These are phyloP conservation scores for Coptodon bakossiorum DNA, from an alignment of 2,113 vertebrate species.

Conservation along the genomic window DNA sequence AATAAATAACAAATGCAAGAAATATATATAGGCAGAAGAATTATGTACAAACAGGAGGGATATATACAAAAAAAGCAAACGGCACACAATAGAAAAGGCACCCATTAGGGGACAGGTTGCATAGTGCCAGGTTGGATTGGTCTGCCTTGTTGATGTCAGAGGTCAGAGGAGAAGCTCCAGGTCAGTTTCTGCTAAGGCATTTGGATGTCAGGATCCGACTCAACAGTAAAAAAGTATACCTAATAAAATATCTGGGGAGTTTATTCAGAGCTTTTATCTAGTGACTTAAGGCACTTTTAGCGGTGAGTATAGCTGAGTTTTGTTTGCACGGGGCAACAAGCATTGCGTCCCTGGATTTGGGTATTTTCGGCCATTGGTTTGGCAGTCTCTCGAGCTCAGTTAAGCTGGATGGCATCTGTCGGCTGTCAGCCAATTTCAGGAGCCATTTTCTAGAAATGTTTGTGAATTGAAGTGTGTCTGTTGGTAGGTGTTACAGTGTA, in stretches of 20 bases:
- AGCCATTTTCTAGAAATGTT: neutral
- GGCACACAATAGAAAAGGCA: neutral
- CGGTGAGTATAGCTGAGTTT: neutral
- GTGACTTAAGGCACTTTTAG: neutral
- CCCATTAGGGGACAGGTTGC: neutral
- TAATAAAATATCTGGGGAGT: neutral
- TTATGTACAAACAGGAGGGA: neutral
- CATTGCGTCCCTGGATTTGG: neutral
- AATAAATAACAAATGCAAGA: neutral
- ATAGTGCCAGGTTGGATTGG: neutral
- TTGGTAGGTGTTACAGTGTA: neutral
- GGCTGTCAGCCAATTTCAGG: neutral
- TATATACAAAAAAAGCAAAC: neutral
- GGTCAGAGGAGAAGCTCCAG: neutral
- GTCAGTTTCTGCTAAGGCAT: neutral
- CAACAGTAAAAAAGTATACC: neutral
- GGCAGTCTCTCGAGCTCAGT: neutral
- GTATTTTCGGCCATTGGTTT: neutral
- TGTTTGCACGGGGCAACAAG: neutral
- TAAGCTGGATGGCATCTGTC: neutral
- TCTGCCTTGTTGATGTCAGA: neutral
- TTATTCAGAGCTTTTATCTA: neutral
- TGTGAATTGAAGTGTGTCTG: neutral
- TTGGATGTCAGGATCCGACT: neutral
- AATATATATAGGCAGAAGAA: neutral